These are phyloP conservation scores for Smittia sp. DNA, from an alignment of 2,888 invertebrate species.

Conservation along the genomic window DNA sequence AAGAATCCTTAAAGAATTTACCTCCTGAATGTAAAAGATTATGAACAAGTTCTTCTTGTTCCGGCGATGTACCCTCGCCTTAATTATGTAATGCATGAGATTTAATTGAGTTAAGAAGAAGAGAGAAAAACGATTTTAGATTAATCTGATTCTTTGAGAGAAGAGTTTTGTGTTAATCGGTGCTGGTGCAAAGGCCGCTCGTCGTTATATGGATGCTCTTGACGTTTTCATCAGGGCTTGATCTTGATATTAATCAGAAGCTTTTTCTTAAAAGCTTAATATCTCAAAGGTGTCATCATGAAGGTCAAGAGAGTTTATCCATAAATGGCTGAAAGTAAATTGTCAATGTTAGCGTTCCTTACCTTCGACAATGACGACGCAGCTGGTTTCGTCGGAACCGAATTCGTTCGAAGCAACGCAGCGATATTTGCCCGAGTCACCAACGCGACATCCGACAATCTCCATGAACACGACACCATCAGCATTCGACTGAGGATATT, in stretches of 20 bases:
- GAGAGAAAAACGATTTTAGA: conserved; percentile 10
- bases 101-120: conserved; percentile 19
- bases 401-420: conserved; percentile 92
- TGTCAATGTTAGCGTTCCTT: conserved; percentile 47
- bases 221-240: conserved; percentile 31
- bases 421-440: conserved; percentile 94
- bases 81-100: conserved; percentile 43
- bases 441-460: conserved; percentile 89
- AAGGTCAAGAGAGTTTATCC: background rate
- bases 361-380: conserved; percentile 96
- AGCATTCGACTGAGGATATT: conserved; percentile 85
- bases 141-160: background rate
- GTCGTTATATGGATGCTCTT: background rate
- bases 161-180: background rate
- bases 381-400: conserved; percentile 92
- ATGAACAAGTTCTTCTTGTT: conserved; percentile 80
- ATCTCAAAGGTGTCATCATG: conserved; percentile 36
- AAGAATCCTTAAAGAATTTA: conserved; percentile 47
- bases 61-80: conserved; percentile 75
- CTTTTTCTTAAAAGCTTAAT: conserved; percentile 17
- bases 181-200: background rate
- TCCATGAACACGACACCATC: conserved; percentile 97
- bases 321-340: background rate
- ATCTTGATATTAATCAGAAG: conserved; percentile 36
- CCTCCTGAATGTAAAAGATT: conserved; percentile 85